phyloP scores from a whole-genome alignment of 2,888 invertebrate genomes.

The Drosophila villosipedis region DNA sequence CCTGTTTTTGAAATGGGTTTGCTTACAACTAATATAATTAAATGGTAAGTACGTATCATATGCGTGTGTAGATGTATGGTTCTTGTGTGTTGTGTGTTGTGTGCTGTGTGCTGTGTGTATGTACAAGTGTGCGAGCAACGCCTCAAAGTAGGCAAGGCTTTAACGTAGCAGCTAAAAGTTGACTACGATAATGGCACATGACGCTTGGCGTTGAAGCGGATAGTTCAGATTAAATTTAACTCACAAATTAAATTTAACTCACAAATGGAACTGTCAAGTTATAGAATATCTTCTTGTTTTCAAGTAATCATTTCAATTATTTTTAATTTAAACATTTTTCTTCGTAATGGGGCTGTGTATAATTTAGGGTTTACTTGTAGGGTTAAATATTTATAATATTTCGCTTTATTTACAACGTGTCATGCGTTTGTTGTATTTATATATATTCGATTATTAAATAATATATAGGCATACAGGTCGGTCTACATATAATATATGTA shows the following conservation, averaged over 20 bases:
- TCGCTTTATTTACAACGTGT: conserved; percentile 63
- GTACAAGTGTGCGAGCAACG: conserved; percentile 30
- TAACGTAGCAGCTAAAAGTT: conserved; percentile 27
- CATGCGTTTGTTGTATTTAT: conserved; percentile 44
- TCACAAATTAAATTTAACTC: conserved; percentile 2
- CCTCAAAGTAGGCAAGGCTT: conserved; percentile 41
- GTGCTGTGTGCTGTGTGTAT: conserved; percentile 19
- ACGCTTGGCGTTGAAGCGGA: conserved; percentile 48
- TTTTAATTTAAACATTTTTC: conserved; percentile 1
- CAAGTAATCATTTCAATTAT: not conserved
- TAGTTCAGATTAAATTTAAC: conserved; percentile 1
- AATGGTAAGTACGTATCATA: conserved; percentile 35
- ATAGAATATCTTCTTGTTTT: not conserved
- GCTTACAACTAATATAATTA: conserved; percentile 24
- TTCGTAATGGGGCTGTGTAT: not conserved
- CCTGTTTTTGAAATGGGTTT: conserved; percentile 19
- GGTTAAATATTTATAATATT: conserved; percentile 48
- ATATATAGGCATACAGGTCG: conserved; percentile 52
- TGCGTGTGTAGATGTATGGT: conserved; percentile 1
- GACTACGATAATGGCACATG: conserved; percentile 36
- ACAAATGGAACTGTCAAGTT: conserved; percentile 10
- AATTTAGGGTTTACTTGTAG: conserved; percentile 1
- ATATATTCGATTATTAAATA: conserved; percentile 52
- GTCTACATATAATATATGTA: conserved; percentile 27
- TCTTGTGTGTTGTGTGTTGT: conserved; percentile 16